phyloP scores from a whole-genome alignment of 2,113 vertebrate species.

The Ascaphus truei region DNA sequence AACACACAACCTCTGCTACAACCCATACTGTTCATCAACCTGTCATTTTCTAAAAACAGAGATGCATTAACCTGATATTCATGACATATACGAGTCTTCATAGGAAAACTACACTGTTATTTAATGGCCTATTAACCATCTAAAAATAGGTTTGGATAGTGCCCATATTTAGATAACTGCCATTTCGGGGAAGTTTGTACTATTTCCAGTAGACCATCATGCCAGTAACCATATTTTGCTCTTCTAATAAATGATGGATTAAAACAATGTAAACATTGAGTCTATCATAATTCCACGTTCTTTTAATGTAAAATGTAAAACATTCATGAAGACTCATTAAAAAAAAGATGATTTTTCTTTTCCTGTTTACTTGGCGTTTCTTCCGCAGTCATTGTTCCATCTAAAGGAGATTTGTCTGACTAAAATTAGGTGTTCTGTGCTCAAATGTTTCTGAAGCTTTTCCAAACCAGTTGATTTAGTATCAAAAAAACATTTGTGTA shows the following conservation, averaged over 20 bases:
- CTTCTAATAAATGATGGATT: constrained; percentile 20
- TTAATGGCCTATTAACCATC: no score
- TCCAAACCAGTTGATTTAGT: neutral
- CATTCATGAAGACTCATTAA: constrained; percentile 15
- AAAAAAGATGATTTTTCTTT: neutral
- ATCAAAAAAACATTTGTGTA: neutral
- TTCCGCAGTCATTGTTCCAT: constrained; percentile 3
- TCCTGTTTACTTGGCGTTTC: neutral
- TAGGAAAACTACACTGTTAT: no score
- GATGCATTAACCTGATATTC: no score
- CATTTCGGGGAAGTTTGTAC: neutral
- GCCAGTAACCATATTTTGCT: constrained; percentile 10
- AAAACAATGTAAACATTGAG: neutral
- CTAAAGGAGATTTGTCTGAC: neutral
- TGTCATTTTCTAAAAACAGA: no score
- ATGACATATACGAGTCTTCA: no score
- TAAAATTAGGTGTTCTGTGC: neutral
- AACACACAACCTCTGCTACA: no score
- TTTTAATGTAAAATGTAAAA: constrained; percentile 25
- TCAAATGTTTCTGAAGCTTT: neutral
- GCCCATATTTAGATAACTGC: neutral
- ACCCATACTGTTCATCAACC: no score
- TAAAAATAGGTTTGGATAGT: no score
- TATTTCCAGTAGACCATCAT: constrained; percentile 27
- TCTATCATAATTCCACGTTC: constrained; percentile 4